Base-by-base conservation (phyloP, 2,888 invertebrate genomes). In the Drosophila meridiana region DNA sequence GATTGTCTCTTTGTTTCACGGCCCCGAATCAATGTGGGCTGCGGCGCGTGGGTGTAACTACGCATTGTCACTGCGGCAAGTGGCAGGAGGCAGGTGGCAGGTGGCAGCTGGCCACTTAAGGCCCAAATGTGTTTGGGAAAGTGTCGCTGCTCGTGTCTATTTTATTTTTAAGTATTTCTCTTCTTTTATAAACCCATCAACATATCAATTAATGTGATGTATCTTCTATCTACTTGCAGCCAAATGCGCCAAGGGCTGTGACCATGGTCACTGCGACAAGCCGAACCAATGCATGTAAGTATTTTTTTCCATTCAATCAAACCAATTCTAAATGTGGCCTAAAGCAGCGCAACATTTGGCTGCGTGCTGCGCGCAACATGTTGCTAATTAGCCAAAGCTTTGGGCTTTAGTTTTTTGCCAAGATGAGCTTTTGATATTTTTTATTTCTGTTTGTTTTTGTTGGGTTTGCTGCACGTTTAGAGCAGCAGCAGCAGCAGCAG, bases 211-310 rank as follows among this genome's bases (percentile, higher is more conserved):
- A 83, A 84, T 62, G 59, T 60, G 60, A 66, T 82, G 56, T 56
- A 36, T 52, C 61, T 32, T 70, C 40, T 52, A 45, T 76, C 40
- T 81, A 42, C 64, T 89, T 86, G 28, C 63, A 99, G 99, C 99
- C 92, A 96, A 96, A 92, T 99, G 99, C 94, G 94, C 96, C 94
- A 96, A 97, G 92, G 98, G 98, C 93, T 99, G 99, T 95, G 96
- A 97, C 92, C 97, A 98, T 94, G 99, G 99, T 92, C 96, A 96
- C 94, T 99, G 99, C 95, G 95, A 95, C 92, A 95, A 95, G 93
- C 99, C 99, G 92, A 97, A 97, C 95, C 97, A 98, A 94, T 99
- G 99, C 98, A 95, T 95, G 98, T 98, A 95, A 98, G 98, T 98
- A 92, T 80, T 55, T 43, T 80, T 55, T 43, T 64, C 62, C 38